phyloP scores from a whole-genome alignment of 2,797 vertebrate species.

The Myiotriccus ornatus region DNA sequence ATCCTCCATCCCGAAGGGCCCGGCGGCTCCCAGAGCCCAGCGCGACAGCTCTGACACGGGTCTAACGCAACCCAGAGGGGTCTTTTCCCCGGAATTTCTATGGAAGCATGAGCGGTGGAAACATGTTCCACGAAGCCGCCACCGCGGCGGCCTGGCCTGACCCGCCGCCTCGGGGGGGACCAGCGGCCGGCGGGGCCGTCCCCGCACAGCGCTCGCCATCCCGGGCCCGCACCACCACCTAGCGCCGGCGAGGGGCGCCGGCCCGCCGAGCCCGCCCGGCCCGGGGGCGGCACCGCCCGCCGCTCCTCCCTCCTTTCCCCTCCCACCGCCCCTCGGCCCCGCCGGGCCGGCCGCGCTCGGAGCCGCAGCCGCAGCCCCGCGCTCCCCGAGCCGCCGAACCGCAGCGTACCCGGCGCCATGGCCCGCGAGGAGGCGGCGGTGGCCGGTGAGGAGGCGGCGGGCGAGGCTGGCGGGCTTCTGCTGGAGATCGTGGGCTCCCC shows the following conservation, averaged over 20 bases:
- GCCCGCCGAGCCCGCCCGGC: rapidly evolving
- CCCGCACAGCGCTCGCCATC: neutral
- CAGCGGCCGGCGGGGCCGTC: neutral
- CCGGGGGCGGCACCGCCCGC: neutral
- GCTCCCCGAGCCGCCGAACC: rapidly evolving
- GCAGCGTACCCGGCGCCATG: neutral
- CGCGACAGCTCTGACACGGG: neutral
- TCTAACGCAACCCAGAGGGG: neutral
- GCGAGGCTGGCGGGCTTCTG: slow-evolving; percentile 73
- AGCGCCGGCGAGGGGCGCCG: rapidly evolving
- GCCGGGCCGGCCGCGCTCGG: neutral
- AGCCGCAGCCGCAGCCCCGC: neutral
- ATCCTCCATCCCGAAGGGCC: neutral
- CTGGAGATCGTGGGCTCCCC: slow-evolving; percentile 91
- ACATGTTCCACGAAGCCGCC: neutral
- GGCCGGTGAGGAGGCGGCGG: slow-evolving; percentile 16
- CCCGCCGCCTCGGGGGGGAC: neutral
- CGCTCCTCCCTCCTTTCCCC: neutral
- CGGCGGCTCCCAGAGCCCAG: neutral
- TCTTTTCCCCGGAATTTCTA: neutral
- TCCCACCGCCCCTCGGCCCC: neutral
- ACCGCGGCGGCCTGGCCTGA: neutral
- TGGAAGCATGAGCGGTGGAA: neutral
- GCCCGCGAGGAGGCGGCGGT: slow-evolving; percentile 57
- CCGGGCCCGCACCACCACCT: neutral